Percentiles rank a stretch among this genome's conserved stretches.
These are phyloP conservation scores for Strigamia crassipes DNA, from an alignment of 2,888 invertebrate species.

Conservation along the genomic window DNA sequence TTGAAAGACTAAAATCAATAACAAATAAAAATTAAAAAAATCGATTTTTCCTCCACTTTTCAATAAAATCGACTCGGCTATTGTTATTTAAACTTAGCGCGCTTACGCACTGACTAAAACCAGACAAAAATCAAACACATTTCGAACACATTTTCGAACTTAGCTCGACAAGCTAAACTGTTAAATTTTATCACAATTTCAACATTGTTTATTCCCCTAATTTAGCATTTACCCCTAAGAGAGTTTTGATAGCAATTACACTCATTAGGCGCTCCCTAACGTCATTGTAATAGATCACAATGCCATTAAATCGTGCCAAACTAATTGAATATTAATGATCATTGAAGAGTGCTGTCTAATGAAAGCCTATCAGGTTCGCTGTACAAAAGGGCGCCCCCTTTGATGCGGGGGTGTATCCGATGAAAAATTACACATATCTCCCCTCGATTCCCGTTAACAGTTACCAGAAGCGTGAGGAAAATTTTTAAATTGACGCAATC, in stretches of 20 bases:
- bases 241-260: slow-evolving; percentile 21
- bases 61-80: no score
- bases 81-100: no score
- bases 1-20: no score
- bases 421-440: not conserved
- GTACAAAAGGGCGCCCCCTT: slow-evolving; percentile 1
- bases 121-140: no score
- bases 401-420: not conserved
- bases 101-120: no score
- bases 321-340: slow-evolving; percentile 21
- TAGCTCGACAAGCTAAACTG: no score
- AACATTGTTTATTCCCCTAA: not conserved
- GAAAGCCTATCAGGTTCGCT: not conserved
- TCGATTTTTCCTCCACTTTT: no score
- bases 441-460: not conserved
- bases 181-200: no score
- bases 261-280: slow-evolving; percentile 1
- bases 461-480: not conserved
- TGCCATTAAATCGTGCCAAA: slow-evolving; percentile 21
- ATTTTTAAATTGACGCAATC: not conserved
- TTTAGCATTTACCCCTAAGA: not conserved
- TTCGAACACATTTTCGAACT: no score
- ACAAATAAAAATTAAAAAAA: no score
- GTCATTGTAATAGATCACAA: slow-evolving; percentile 4
- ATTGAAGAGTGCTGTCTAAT: not conserved